Evolutionary conservation across 1,140 invertebrate species (phyloP), one percentile per base, ranked within the genome.

Genomic region (Leptopilina clavipes): DNA sequence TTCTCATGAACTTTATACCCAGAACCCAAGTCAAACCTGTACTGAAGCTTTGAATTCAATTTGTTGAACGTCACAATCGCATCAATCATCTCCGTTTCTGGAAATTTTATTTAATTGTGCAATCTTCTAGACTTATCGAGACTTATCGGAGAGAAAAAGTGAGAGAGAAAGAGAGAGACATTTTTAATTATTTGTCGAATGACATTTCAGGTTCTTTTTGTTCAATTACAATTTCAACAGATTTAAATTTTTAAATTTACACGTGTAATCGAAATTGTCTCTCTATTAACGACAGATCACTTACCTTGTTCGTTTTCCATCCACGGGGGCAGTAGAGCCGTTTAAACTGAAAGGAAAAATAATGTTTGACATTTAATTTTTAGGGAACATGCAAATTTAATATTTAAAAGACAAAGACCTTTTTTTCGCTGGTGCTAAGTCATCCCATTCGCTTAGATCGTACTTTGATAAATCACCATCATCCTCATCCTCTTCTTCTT

Each of bases 381-480:
- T 48, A 43, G 14, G 44, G 52, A n/a, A 18, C 48, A 70, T 73
- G 19, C 44, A 73, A 22, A 44, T 14, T 12, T 71, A 70, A 44
- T 43, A 70, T 40, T 25, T 12, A 25, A 37, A 70, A 14, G 19
- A 74, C 43, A 71, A 84, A n/a, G n/a, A 90, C 89, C 83, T 89
- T 79, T 89, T 89, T 79, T 90, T 89, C 71, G 79, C 79, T 9
- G 90, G 84, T 71, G 90, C 90, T 76, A 91, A 90, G 71, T 92
- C 91, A 71, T 93, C 94, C 92, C 93, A 94, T 84, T 93, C 94
- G 86, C 93, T 94, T 43, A 96, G 90, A 89, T 96, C 95, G 85
- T 97, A 96, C 87, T 96, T 96, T 14, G 95, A 96, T 75, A 96
- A 89, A 90, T 96, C 95, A 19, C 92, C 95, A 76, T 95, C 95